Evolutionary conservation across 2,888 invertebrate genomes (phyloP).

Genomic region (Caradrina clavipalpis): DNA sequence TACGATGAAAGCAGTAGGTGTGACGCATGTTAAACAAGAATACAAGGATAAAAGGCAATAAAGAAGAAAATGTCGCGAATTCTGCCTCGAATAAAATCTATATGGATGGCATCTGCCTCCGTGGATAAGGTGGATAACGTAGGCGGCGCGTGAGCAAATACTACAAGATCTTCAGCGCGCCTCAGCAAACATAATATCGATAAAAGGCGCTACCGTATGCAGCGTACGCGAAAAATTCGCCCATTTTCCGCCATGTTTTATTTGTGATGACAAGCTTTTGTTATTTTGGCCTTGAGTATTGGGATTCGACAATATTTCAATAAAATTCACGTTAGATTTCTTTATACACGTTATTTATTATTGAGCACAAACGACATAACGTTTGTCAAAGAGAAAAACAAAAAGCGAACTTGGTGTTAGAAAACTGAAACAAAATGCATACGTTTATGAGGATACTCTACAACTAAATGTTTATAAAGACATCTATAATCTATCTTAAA

Average conservation of each 20-base stretch:
- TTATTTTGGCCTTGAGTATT: constrained; percentile 1
- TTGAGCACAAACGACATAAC: too few relatives aligned
- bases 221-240: not conserved
- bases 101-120: constrained; percentile 47
- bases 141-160: constrained; percentile 59
- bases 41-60: constrained; percentile 63
- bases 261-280: constrained; percentile 4
- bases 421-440: too few relatives aligned
- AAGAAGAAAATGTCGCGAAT: constrained; percentile 60
- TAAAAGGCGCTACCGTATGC: constrained; percentile 47
- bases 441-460: too few relatives aligned
- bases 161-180: constrained; percentile 46
- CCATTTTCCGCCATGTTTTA: not conserved
- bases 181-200: constrained; percentile 66
- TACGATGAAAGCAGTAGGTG: constrained; percentile 30
- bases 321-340: too few relatives aligned
- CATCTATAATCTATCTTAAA: too few relatives aligned
- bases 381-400: too few relatives aligned
- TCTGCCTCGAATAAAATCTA: constrained; percentile 57
- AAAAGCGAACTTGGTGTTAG: too few relatives aligned
- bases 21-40: constrained; percentile 56
- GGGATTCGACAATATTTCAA: too few relatives aligned
- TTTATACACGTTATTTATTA: too few relatives aligned
- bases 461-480: too few relatives aligned
- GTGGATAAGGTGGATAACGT: constrained; percentile 31